Base-by-base conservation (phyloP, 2,797 vertebrate species). In the Poliocrania exsul region DNA sequence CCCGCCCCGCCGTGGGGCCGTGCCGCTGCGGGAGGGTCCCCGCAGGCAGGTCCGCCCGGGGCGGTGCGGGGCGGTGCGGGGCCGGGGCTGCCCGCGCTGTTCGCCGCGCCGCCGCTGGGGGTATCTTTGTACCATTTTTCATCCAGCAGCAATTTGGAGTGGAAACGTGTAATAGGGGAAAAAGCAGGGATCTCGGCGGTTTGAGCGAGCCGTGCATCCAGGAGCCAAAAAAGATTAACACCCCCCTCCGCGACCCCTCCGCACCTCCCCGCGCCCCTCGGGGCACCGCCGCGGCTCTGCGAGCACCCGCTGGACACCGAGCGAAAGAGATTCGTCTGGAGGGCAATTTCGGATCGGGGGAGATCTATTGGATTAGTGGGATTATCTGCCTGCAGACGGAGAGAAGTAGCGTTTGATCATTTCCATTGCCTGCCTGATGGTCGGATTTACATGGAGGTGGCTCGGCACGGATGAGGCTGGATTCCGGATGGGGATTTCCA, bases 71-170 rank as follows among this genome's bases (percentile, higher is more conserved):
- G 88, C 80, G 89, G 80, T 57, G 80, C 84, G 50, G 81, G 64
- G 94, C 84, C 62, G 81, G 50, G 71, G 78, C 77, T 91, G 78
- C 71, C 95, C 86, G 93, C 89, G 95, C 77, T 94, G 69, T 95
- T 96, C 95, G 25, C 88, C 93, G 85, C 92, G 93, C 95, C 65
- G 96, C 98, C 99, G 97, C 99, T 98, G 98, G 98, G 98, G 95
- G 99, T 98, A 98, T 97, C 98, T 99, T 98, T 99, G 99, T 98
- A 99, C 98, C 98, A 99, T 98, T 98, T 98, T 99, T 98, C 97
- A 97, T 97, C 95, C 82, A 81, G 96, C 96, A 96, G 96, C 78
- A 96, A 97, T 97, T 97, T 97, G 95, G 97, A 97, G 97, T 98
- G 97, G 97, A 98, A 98, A 97, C 97, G 98, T 97, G 93, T 95